phyloP scores from a whole-genome alignment of 2,797 vertebrate species.

The Meriones psammophilus region DNA sequence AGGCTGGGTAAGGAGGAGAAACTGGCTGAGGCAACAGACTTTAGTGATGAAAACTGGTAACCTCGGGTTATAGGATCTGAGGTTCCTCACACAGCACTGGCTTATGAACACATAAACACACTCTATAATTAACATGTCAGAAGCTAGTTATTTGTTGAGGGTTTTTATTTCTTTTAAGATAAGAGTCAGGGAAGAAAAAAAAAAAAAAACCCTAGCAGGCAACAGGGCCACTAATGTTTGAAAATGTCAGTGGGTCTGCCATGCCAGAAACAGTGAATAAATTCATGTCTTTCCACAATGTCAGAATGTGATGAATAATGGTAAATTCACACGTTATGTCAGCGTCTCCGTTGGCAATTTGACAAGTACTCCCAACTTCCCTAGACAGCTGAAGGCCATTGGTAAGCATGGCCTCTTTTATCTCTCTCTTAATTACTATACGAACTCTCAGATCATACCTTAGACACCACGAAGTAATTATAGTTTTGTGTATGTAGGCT shows the following conservation, averaged over 20 bases:
- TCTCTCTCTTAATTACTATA: background rate
- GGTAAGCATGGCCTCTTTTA: background rate
- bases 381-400: background rate
- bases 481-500: background rate
- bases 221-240: background rate
- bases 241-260: background rate
- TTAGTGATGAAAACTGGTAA: conserved; percentile 14
- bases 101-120: conserved; percentile 8
- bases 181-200: background rate
- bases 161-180: background rate
- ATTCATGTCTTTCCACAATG: background rate
- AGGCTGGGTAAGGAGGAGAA: background rate
- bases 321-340: background rate
- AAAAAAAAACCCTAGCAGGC: background rate
- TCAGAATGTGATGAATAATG: background rate
- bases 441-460: background rate
- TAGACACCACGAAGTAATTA: background rate
- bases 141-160: background rate
- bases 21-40: background rate
- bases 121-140: background rate
- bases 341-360: background rate
- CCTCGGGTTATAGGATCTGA: background rate
- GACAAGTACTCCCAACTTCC: background rate
- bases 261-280: background rate
- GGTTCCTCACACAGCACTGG: background rate